phyloP scores from a whole-genome alignment of 1,140 invertebrate species.

The Metopolophium dirhodum region DNA sequence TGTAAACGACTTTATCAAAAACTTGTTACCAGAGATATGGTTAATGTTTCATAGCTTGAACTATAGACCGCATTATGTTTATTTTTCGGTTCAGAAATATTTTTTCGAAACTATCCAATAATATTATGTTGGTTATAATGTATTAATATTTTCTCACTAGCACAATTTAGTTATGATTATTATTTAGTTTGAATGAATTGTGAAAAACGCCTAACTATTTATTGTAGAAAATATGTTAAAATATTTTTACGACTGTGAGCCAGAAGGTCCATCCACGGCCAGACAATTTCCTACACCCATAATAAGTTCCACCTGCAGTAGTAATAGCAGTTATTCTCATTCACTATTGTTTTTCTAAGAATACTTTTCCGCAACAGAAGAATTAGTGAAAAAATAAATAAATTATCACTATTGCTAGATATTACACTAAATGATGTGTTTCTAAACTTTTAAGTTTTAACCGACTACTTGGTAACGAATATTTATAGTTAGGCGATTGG shows the following conservation, averaged over 20 bases:
- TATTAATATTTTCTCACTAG: not conserved
- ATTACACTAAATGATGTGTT: not conserved
- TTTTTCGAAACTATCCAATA: not conserved
- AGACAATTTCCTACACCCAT: not conserved
- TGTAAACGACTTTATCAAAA: not conserved
- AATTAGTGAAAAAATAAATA: not conserved
- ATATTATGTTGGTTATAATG: not conserved
- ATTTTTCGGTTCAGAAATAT: not conserved
- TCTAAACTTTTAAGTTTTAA: not conserved
- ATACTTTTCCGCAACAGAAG: not conserved
- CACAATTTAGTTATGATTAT: not conserved
- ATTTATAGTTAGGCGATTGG: not conserved
- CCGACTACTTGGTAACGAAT: not conserved
- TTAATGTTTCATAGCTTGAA: not conserved
- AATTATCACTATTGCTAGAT: not conserved
- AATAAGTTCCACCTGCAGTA: not conserved
- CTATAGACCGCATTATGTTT: not conserved
- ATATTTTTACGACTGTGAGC: not conserved
- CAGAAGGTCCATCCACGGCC: not conserved
- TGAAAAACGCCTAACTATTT: not conserved
- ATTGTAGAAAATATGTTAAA: not conserved
- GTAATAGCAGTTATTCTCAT: not conserved
- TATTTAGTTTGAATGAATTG: not conserved
- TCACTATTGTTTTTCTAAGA: not conserved
- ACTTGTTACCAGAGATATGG: not conserved